Conservation (phyloP, 2,797 vertebrate species). For the Sebastes minor region DNA sequence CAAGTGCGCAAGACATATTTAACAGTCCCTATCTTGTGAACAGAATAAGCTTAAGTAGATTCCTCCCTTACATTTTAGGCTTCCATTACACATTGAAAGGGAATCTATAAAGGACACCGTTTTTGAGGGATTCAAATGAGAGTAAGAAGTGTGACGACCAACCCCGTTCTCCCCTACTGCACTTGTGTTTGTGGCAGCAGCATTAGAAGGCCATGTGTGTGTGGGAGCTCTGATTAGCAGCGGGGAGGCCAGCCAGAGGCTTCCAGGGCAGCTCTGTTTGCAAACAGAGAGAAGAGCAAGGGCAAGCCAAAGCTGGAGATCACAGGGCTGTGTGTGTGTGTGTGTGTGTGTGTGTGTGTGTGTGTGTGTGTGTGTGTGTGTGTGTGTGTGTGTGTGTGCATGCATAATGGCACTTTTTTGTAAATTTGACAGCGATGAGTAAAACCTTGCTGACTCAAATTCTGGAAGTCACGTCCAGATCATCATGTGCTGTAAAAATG, state of each 20-base stretch:
- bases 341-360: constrained; percentile 27
- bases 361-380: constrained; percentile 30
- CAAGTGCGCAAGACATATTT: too few species aligned
- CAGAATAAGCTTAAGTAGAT: background rate
- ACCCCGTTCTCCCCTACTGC: constrained; percentile 4
- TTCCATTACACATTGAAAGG: background rate
- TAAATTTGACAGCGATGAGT: constrained; percentile 60
- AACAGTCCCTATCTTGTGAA: background rate
- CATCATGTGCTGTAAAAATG: constrained; percentile 55
- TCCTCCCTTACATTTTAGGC: background rate
- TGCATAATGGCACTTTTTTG: constrained; percentile 48
- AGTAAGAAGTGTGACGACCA: background rate
- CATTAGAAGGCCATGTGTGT: constrained; percentile 43
- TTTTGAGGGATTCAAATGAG: background rate
- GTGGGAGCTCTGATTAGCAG: constrained; percentile 73
- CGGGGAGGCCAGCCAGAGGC: constrained; percentile 69
- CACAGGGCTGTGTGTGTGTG: constrained; percentile 36
- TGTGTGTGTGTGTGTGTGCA: constrained; percentile 21
- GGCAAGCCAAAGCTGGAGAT: constrained; percentile 61
- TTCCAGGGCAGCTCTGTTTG: constrained; percentile 71
- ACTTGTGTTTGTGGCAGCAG: constrained; percentile 39
- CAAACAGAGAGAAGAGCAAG: constrained; percentile 64
- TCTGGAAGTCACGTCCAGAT: constrained; percentile 38
- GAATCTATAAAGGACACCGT: too few species aligned
- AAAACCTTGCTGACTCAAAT: constrained; percentile 55